These are phyloP conservation scores for Tethya wilhelma DNA, from an alignment of 37 sponge, comb jelly and placozoan genomes.

Conservation along the genomic window DNA sequence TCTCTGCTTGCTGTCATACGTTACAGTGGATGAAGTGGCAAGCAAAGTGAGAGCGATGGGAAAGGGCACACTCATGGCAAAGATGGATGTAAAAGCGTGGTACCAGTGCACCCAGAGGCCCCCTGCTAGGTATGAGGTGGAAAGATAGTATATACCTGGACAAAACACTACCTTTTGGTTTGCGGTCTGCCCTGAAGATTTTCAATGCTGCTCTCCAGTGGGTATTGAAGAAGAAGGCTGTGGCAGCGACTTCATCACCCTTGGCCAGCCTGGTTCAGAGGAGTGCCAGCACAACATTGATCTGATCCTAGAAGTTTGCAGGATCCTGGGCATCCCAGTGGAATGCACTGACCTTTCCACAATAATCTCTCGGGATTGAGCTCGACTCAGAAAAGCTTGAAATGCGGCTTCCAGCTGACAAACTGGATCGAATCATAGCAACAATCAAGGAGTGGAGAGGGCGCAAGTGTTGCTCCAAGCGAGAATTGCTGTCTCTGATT, in stretches of 20 bases:
- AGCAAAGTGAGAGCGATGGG: neutral
- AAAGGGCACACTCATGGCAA: slow-evolving; percentile 21
- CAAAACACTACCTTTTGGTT: slow-evolving; percentile 28
- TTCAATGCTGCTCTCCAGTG: slow-evolving; percentile 31
- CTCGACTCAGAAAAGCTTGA: neutral
- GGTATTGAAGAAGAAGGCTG: slow-evolving; percentile 7
- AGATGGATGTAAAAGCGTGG: slow-evolving; percentile 37
- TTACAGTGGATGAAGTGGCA: slow-evolving; percentile 26
- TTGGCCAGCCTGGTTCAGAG: slow-evolving; percentile 10
- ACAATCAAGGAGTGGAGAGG: slow-evolving; percentile 10
- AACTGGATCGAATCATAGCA: slow-evolving; percentile 5
- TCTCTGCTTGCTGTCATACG: slow-evolving; percentile 18
- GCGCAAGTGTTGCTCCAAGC: slow-evolving; percentile 1
- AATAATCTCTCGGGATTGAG: slow-evolving; percentile 20
- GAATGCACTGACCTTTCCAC: slow-evolving; percentile 21
- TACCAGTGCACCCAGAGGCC: slow-evolving; percentile 37
- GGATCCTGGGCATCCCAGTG: slow-evolving; percentile 28
- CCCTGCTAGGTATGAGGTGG: slow-evolving; percentile 34
- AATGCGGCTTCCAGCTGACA: slow-evolving; percentile 12
- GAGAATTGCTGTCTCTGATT: slow-evolving; percentile 35
- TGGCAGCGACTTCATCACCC: slow-evolving; percentile 1
- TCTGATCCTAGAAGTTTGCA: too few relatives aligned
- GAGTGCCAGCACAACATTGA: too few relatives aligned
- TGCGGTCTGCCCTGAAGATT: slow-evolving; percentile 33
- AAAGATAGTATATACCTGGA: neutral